Percentiles rank a stretch among this genome's conserved stretches.
phyloP scores from a whole-genome alignment of 2,888 invertebrate genomes.

The Tenthredo mesomela region DNA sequence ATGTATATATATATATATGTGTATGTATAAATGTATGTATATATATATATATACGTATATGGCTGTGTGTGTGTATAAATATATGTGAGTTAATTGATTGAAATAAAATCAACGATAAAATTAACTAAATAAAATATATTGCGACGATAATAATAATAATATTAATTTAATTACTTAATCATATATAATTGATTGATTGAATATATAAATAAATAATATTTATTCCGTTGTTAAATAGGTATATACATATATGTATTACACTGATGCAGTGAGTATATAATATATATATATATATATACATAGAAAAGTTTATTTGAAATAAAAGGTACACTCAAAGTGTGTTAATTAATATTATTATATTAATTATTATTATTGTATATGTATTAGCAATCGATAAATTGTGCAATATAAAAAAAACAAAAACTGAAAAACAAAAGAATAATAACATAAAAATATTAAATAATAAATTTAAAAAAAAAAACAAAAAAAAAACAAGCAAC shows the following conservation, averaged over 20 bases:
- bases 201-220: slow-evolving; percentile 24
- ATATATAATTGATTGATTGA: neutral
- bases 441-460: neutral
- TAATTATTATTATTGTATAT: neutral
- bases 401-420: neutral
- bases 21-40: neutral
- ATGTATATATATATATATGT: neutral
- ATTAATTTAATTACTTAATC: neutral
- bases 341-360: neutral
- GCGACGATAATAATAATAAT: neutral
- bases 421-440: neutral
- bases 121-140: neutral
- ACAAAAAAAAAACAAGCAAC: neutral
- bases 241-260: neutral
- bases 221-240: neutral
- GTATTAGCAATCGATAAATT: neutral
- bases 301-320: slow-evolving; percentile 17
- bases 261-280: slow-evolving; percentile 7
- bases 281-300: neutral
- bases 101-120: neutral
- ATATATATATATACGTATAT: neutral
- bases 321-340: slow-evolving; percentile 12
- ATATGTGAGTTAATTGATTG: neutral
- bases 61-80: neutral
- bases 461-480: neutral